Evolutionary conservation across 2,888 invertebrate genomes (phyloP).

Genomic region (Eristalinus aeneus): DNA sequence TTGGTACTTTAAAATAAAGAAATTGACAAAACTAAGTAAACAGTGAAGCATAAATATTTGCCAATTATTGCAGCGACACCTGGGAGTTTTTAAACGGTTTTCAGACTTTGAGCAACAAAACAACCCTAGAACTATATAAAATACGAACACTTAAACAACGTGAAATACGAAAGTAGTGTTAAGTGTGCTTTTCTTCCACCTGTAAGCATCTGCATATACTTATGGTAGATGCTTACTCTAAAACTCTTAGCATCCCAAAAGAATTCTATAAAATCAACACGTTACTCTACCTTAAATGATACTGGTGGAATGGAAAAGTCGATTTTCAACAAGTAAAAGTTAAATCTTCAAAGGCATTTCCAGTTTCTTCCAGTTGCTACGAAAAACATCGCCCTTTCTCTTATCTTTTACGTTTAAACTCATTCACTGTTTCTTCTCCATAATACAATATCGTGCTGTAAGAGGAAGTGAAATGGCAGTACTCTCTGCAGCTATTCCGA

Average conservation of each 20-base stretch:
- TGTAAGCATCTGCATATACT: constrained; percentile 57
- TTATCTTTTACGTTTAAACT: constrained; percentile 32
- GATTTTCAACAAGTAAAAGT: constrained; percentile 68
- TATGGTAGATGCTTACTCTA: not conserved
- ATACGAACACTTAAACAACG: not conserved
- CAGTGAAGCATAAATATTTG: too few species aligned
- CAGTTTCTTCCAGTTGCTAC: constrained; percentile 8
- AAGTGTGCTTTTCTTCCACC: constrained; percentile 55
- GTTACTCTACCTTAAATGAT: constrained; percentile 36
- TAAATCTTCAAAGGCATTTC: constrained; percentile 21
- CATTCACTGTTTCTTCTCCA: not conserved
- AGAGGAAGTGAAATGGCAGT: constrained; percentile 14
- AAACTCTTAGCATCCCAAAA: constrained; percentile 17
- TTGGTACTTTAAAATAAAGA: too few species aligned
- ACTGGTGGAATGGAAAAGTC: constrained; percentile 29
- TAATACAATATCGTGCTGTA: not conserved
- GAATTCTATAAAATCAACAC: constrained; percentile 60
- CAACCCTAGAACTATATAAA: not conserved
- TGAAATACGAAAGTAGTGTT: too few species aligned
- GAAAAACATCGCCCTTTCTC: constrained; percentile 59
- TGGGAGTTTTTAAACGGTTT: too few species aligned
- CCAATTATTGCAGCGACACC: too few species aligned
- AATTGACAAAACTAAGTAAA: too few species aligned
- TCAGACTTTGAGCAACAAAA: too few species aligned
- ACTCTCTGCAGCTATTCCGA: constrained; percentile 31